Evolutionary conservation across 2,888 invertebrate genomes (phyloP), one percentile per base, ranked within the genome.

Genomic region (Nomada fucata): DNA sequence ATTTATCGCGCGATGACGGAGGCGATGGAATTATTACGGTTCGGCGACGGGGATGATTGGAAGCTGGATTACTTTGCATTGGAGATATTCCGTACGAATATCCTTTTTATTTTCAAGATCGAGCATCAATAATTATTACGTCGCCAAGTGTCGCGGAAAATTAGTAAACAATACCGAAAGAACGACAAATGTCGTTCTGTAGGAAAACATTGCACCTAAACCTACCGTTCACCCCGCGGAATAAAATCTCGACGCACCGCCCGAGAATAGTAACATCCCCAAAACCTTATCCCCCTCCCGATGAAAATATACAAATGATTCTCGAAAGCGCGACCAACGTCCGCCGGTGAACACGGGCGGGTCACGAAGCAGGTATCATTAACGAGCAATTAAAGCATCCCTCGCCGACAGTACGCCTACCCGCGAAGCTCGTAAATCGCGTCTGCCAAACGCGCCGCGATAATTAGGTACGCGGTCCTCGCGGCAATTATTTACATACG

Each of bases 401-500:
- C 20, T n/a, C 36, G 55, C 11, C 36, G 60, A 64, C 23, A 47
- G 47, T 53, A 50, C 53, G 57, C 74, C 76, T 63, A 44, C n/a
- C 13, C 50, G 55, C 10, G 20, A 23, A 10, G 57, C 60, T 71
- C 74, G 57, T 83, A 82, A 83, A 83, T 83, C 78, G 29, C 10
- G 2, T 20, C 47, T 65, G 83, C 71, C 75, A 69, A 82, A 83
- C 63, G 64, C 47, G 75, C 75, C 47, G 75, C 52, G 77, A 67
- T 82, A 86, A 86, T 82, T 77, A 84, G 76, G 76, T 63, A 79
- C 78, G 71, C 75, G 69, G 76, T 50, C 55, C 52, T 65, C 64
- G 61, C 59, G 61, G 76, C 76, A 84, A 84, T 86, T 86, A 86
- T 81, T 86, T 74, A 76, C 80, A 73, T 74, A 76, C 80, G 71